These are phyloP conservation scores for Melanargia galathea DNA, from an alignment of 2,888 invertebrate genomes.

Conservation along the genomic window DNA sequence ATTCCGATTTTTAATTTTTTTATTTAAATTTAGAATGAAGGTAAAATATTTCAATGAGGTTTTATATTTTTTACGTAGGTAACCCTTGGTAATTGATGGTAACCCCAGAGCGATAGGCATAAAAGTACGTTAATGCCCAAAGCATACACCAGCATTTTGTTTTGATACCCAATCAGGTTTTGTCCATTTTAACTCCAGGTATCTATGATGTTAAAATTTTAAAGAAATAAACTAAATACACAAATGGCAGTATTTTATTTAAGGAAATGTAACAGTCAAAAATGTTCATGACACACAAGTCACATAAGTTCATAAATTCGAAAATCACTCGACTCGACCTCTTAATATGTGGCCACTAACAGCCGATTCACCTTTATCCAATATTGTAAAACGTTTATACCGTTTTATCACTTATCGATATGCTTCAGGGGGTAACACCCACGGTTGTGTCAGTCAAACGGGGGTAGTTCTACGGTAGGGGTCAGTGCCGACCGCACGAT, in stretches of 20 bases:
- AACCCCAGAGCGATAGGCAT: no score
- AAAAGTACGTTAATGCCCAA: no score
- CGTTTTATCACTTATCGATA: slow-evolving; percentile 75
- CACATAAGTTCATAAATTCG: slow-evolving; percentile 75
- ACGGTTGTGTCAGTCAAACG: slow-evolving; percentile 67
- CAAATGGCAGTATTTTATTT: slow-evolving; percentile 80
- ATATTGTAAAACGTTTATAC: slow-evolving; percentile 24
- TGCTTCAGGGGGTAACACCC: slow-evolving; percentile 68
- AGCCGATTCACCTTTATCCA: slow-evolving; percentile 24
- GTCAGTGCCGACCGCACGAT: slow-evolving; percentile 79
- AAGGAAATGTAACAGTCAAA: slow-evolving; percentile 77
- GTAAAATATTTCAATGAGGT: slow-evolving; percentile 17
- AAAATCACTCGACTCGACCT: slow-evolving; percentile 51
- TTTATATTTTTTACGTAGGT: not conserved
- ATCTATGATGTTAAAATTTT: not conserved
- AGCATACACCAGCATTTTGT: no score
- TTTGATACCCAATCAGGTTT: no score
- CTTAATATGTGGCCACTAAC: slow-evolving; percentile 21
- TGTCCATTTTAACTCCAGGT: not conserved
- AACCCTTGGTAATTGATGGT: no score
- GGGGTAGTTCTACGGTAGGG: slow-evolving; percentile 83
- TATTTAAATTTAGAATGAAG: slow-evolving; percentile 24
- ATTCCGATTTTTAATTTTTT: slow-evolving; percentile 13
- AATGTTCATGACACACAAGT: slow-evolving; percentile 65
- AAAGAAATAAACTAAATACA: slow-evolving; percentile 51